Evolutionary conservation across 92 coral and sea anemone species (phyloP).

Genomic region (Palythoa grandiflora): DNA sequence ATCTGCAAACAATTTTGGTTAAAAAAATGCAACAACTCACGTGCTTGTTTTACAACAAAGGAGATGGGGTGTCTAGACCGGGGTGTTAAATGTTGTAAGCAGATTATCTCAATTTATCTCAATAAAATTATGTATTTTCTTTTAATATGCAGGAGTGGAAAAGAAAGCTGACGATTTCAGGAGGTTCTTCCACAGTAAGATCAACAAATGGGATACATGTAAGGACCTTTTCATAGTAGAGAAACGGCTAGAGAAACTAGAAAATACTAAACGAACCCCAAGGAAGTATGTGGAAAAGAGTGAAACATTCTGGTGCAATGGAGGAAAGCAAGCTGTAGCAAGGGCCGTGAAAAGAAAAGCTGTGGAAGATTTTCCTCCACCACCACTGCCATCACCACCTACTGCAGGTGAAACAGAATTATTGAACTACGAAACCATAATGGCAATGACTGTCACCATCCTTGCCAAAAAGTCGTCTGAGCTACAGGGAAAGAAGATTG

Average conservation of each 20-base stretch:
- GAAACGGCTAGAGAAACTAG: constrained; percentile 23
- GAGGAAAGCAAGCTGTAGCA: constrained; percentile 46
- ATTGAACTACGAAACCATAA: not conserved
- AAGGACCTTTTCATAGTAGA: constrained; percentile 3
- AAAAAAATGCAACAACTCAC: no score
- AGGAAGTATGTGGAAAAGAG: constrained; percentile 16
- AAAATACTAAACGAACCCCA: constrained; percentile 14
- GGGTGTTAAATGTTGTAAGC: not conserved
- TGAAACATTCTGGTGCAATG: constrained; percentile 38
- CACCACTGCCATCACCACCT: not conserved
- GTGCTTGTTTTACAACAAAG: no score
- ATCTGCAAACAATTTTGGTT: no score
- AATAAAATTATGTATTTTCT: not conserved
- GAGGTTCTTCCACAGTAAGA: not conserved
- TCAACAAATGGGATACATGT: not conserved
- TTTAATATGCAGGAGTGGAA: not conserved
- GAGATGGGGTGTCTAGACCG: no score
- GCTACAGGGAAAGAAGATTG: not conserved
- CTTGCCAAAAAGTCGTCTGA: not conserved
- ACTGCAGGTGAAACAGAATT: not conserved
- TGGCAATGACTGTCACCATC: not conserved
- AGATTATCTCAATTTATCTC: not conserved
- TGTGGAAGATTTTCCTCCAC: not conserved
- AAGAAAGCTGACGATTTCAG: not conserved
- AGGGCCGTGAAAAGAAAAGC: constrained; percentile 1